Conservation (phyloP, 2,797 vertebrate species). For the Petrocephalus sullivani region DNA sequence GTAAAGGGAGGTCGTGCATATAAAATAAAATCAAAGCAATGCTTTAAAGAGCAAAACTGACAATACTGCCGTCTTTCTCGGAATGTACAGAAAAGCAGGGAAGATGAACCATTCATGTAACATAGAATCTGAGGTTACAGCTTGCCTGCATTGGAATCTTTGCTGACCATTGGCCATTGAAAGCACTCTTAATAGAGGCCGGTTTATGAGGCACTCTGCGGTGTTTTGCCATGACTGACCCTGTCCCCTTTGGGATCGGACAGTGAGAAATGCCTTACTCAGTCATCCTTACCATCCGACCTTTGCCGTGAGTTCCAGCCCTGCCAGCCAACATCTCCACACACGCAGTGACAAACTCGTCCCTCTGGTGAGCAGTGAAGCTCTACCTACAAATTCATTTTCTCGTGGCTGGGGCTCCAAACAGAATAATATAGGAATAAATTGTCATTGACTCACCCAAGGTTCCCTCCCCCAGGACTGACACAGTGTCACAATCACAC, state of each 20-base stretch:
- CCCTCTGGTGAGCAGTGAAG: background rate
- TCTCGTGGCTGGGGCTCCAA: background rate
- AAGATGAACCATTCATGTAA: background rate
- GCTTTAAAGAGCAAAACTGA: background rate
- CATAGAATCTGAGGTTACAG: background rate
- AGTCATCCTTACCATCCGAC: background rate
- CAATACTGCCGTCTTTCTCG: background rate
- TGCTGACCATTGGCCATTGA: background rate
- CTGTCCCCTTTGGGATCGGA: background rate
- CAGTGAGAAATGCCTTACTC: background rate
- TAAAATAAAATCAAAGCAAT: background rate
- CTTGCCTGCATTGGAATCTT: background rate
- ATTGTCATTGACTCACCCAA: background rate
- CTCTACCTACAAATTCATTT: background rate
- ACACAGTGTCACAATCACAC: background rate
- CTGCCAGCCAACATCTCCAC: background rate
- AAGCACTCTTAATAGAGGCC: background rate
- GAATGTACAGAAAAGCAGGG: background rate
- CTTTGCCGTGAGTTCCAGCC: background rate
- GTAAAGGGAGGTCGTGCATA: background rate
- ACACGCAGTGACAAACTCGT: background rate
- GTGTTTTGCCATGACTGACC: background rate
- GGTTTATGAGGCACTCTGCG: background rate
- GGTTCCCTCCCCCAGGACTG: background rate
- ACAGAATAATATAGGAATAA: slow-evolving; percentile 6